Base-by-base conservation (phyloP, 2,888 invertebrate genomes). In the Dorcus hopei region DNA sequence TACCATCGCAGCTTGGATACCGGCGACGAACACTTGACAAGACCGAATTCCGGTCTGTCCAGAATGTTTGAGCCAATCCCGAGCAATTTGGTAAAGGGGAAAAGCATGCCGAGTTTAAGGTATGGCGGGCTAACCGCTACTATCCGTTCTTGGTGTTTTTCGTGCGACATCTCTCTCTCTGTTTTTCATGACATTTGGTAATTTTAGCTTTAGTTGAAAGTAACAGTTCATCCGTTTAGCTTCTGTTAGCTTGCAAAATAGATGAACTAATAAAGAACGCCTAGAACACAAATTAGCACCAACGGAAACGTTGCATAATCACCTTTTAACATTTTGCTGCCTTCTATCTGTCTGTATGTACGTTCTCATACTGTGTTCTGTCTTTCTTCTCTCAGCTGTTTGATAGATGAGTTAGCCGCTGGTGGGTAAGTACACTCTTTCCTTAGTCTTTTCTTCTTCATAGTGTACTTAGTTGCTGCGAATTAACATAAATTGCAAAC, bases 91-190 rank as follows among this genome's bases (percentile, higher is more conserved):
- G 89, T 93, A 61, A 93, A 96, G 82, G 95, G 96, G 61, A 95
- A 95, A 80, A 96, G 95, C 82, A 95, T 97, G 95, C 96, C 96
- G 3, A 95, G 95, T 74, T 81, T 96, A 61, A 94, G 94, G 95
- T 95, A 80, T 50, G 9, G 14, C 16, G 16, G 19, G 19, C 19
- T 19, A 19, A 19, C 19, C 19, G 19, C 19, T 38, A 19, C 40
- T 14, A 2, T 52, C 39, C 50, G 45, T 51, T 41, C 45, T 54
- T 41, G 41, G 42, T 49, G 49, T 49, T 38, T 47, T 47, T 53
- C 26, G 47, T 53, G 38, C 40, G 47, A 47, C 11, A 26, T 40
- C n/a, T 14, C 38, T n/a, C 38, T 16, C 38, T n/a, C 38, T 16
- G 19, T 14, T 16, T 50, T 50, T 11, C n/a, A 6, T 47, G 9